Conservation (phyloP, 1,140 invertebrate species). For the Monochamus saltuarius region DNA sequence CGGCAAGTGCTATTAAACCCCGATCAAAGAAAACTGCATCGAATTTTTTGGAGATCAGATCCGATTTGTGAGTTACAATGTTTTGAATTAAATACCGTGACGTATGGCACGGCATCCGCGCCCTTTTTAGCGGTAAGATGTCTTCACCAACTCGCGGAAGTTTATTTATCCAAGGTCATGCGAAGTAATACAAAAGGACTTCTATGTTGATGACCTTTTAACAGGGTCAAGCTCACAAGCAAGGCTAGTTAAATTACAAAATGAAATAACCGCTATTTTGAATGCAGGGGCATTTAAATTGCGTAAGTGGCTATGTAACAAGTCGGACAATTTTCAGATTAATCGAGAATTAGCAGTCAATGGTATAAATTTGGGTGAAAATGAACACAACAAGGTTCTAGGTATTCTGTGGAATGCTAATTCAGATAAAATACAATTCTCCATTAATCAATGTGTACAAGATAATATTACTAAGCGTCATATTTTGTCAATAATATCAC, state of each 20-base stretch:
- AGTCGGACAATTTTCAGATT: neutral
- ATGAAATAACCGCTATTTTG: conserved; percentile 19
- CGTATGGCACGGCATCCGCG: conserved; percentile 40
- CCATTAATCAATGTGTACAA: neutral
- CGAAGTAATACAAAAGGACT: conserved; percentile 31
- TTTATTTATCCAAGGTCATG: conserved; percentile 28
- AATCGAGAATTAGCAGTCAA: neutral
- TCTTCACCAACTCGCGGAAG: conserved; percentile 30
- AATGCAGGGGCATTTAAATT: conserved; percentile 37
- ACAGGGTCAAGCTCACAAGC: conserved; percentile 31
- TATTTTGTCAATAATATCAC: conserved; percentile 24
- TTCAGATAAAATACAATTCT: conserved; percentile 13
- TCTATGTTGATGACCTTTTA: conserved; percentile 51
- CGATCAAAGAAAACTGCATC: conserved; percentile 45
- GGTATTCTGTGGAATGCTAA: conserved; percentile 19
- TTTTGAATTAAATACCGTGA: conserved; percentile 39
- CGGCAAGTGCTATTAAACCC: conserved; percentile 42
- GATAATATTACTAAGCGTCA: conserved; percentile 22
- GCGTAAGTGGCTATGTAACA: conserved; percentile 50
- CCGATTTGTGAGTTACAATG: conserved; percentile 1
- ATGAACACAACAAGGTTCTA: conserved; percentile 22
- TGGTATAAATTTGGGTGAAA: neutral
- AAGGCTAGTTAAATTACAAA: conserved; percentile 24
- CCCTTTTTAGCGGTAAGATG: conserved; percentile 36
- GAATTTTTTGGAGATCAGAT: conserved; percentile 49